Percentiles rank a stretch among this genome's conserved stretches.
Conservation (phyloP, 1,140 invertebrate genomes). For the Linepithema humile region DNA sequence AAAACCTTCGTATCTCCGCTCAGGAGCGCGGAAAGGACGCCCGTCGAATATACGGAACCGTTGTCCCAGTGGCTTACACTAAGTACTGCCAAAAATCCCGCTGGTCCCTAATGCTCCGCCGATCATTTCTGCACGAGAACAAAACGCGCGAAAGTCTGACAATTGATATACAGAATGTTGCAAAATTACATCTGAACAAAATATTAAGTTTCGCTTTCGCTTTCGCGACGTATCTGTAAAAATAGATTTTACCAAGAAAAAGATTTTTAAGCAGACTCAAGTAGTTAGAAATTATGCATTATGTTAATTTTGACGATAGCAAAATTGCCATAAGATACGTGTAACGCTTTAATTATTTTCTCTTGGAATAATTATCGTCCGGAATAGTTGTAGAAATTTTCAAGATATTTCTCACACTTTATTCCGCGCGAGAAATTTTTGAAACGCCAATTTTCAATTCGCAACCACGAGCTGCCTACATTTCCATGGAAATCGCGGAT, state of each 20-base stretch:
- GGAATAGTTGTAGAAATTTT: background rate
- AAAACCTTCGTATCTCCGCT: slow-evolving; percentile 68
- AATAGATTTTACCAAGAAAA: too few species aligned
- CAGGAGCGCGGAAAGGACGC: slow-evolving; percentile 47
- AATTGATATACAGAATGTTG: background rate
- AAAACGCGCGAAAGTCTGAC: background rate
- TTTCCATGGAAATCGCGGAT: background rate
- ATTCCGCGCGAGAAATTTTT: background rate
- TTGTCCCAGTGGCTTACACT: slow-evolving; percentile 73
- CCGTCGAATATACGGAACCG: slow-evolving; percentile 56
- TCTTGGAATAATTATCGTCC: too few species aligned
- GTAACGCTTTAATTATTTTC: too few species aligned
- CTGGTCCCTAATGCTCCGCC: background rate
- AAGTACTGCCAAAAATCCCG: slow-evolving; percentile 63
- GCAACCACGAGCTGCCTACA: background rate
- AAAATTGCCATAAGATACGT: too few species aligned
- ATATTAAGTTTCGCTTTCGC: background rate
- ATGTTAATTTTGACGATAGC: too few species aligned
- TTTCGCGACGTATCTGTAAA: background rate
- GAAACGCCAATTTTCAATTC: background rate
- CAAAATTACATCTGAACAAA: background rate
- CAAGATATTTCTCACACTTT: background rate
- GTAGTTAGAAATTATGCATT: too few species aligned
- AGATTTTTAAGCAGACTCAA: too few species aligned
- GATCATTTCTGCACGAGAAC: background rate